A percentile compares a stretch with the other conserved stretches of the same genome.
Conservation (phyloP, 2,888 invertebrate genomes). For the Sialis lutaria region DNA sequence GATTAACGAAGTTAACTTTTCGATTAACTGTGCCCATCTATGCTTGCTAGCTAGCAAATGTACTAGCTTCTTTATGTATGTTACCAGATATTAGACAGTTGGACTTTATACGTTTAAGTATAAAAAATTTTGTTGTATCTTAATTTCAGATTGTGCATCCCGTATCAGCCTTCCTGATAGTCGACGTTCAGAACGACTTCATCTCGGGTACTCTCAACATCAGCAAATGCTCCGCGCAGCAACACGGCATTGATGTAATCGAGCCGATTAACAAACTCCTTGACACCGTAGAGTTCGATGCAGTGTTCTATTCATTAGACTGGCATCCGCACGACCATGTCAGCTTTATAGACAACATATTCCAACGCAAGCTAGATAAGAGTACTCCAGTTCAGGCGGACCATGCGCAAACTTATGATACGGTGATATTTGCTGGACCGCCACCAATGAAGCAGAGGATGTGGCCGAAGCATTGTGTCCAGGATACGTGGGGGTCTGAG, state of each 20-base stretch:
- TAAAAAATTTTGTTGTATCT: background rate
- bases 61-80: background rate
- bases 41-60: too few relatives aligned
- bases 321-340: slow-evolving; percentile 96
- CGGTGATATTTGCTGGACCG: slow-evolving; percentile 80
- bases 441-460: slow-evolving; percentile 74
- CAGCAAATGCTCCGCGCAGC: slow-evolving; percentile 81
- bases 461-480: slow-evolving; percentile 94
- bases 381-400: slow-evolving; percentile 56
- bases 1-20: too few relatives aligned
- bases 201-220: slow-evolving; percentile 87
- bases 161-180: slow-evolving; percentile 74
- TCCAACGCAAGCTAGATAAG: slow-evolving; percentile 52
- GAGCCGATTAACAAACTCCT: slow-evolving; percentile 78
- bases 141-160: slow-evolving; percentile 59
- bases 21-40: too few relatives aligned
- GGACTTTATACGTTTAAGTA: background rate
- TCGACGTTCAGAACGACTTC: slow-evolving; percentile 98
- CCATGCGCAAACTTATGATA: slow-evolving; percentile 71
- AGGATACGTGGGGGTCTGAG: slow-evolving; percentile 89
- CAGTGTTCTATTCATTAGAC: slow-evolving; percentile 84
- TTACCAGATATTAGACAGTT: background rate
- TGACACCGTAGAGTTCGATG: slow-evolving; percentile 67
- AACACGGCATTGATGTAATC: slow-evolving; percentile 78
- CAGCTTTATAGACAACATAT: slow-evolving; percentile 88